These are phyloP conservation scores for Nymphalis io DNA, from an alignment of 1,140 invertebrate genomes.

Conservation along the genomic window DNA sequence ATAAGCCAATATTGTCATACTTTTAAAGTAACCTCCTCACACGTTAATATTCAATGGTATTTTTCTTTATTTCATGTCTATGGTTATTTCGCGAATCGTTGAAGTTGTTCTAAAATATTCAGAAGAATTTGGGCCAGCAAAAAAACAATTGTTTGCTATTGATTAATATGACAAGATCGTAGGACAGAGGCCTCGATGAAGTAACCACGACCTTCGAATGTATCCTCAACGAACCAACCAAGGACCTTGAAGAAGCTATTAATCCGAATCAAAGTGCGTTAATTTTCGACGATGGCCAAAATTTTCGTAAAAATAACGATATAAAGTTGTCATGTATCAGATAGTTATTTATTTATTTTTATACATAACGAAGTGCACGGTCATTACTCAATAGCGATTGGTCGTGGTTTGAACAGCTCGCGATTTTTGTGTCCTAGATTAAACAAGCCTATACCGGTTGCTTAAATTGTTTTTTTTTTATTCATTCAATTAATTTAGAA, in stretches of 20 bases:
- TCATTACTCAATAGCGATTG: conserved; percentile 24
- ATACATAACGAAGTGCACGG: not conserved
- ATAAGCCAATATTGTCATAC: too few relatives aligned
- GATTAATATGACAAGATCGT: conserved; percentile 29
- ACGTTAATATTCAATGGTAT: too few relatives aligned
- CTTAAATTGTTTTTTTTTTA: not conserved
- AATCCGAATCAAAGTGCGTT: conserved; percentile 24
- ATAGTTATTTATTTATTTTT: conserved; percentile 1
- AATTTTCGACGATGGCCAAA: conserved; percentile 9
- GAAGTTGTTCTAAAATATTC: not conserved
- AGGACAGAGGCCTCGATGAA: conserved; percentile 12
- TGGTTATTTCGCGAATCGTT: not conserved
- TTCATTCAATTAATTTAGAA: not conserved
- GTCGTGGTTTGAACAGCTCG: conserved; percentile 12
- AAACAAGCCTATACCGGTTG: not conserved
- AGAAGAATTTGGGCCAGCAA: not conserved
- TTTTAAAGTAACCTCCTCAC: too few relatives aligned
- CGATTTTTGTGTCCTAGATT: conserved; percentile 2
- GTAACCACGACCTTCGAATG: conserved; percentile 9
- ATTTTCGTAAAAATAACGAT: not conserved
- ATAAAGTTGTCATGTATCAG: not conserved
- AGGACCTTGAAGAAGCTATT: conserved; percentile 13
- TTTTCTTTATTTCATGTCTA: too few relatives aligned
- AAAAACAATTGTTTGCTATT: conserved; percentile 5
- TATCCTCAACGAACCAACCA: conserved; percentile 17